Base-by-base conservation (phyloP, 2,797 vertebrate species). In the Cheirogaleus major region DNA sequence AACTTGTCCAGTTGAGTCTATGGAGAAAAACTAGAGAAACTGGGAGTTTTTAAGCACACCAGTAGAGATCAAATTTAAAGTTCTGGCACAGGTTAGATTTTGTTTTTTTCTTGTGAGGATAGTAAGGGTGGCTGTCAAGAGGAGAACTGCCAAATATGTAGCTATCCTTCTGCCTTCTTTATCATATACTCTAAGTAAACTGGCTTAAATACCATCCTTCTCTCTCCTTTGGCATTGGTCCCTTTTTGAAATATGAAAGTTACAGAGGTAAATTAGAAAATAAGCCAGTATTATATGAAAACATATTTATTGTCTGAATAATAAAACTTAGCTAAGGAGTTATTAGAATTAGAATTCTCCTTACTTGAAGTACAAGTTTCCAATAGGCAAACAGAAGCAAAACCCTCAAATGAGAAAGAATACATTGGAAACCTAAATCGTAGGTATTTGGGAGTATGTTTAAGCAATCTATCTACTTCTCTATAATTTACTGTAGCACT, bases 251-350 rank as follows among this genome's bases (percentile, higher is more conserved):
- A 92, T 35, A 8, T 69, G 48, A 87, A 93, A 95, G 70, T 96
- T 95, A 97, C 80, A 96, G 94, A 76, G 96, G 95, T 35, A 89
- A 97, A 97, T 97, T 96, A 97, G 0, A 79, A 83, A 97, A 93
- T 22, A 96, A 97, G 89, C 86, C 97, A 95, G 80, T 0, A 67
- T 93, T 96, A 93, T 32, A 9, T 7, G 41, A 25, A 89, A 98
- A 95, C 97, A 95, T 95, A 93, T 97, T 96, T 97, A 63, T 72
- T 97, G 89, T 79, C 93, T 97, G 95, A 95, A 95, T 97, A 98
- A 97, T 89, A 83, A 97, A 93, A 86, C 20, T 18, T 95, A 95
- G 35, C 61, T 84, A 97, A 96, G 89, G 72, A 89, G 0, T 92
- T 89, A 91, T 25, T 92, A 96, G 72, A 83, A 57, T 89, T 78